Evolutionary conservation across 2,113 vertebrate genomes (phyloP).

Genomic region (Jacana jacana): DNA sequence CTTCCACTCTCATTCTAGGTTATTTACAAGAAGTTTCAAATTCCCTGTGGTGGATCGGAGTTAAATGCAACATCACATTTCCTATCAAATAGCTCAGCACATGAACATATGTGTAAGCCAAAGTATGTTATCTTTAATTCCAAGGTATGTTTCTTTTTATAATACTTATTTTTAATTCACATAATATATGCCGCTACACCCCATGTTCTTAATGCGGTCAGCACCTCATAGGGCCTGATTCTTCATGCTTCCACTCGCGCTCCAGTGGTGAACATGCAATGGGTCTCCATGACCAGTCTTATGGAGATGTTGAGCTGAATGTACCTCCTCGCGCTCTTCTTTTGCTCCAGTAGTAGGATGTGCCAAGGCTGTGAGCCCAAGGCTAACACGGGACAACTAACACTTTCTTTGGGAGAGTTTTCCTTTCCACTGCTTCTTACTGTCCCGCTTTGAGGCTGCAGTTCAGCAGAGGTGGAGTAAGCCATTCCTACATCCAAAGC

Average conservation of each 20-base stretch:
- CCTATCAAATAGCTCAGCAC: conserved; percentile 59
- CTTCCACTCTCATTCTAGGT: conserved; percentile 67
- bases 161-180: conserved; percentile 44
- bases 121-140: conserved; percentile 81
- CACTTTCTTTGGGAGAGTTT: neutral
- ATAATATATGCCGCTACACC: neutral
- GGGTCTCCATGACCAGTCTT: neutral
- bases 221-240: neutral
- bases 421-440: neutral
- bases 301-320: neutral
- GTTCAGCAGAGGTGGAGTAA: neutral
- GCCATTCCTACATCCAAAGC: neutral
- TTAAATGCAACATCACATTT: conserved; percentile 62
- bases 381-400: neutral
- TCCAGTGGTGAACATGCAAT: neutral
- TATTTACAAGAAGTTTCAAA: conserved; percentile 82
- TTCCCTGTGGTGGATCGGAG: conserved; percentile 33
- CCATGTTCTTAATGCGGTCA: neutral
- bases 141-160: conserved; percentile 74
- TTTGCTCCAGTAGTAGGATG: neutral
- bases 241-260: neutral
- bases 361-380: neutral
- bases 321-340: neutral
- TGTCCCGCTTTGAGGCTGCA: neutral
- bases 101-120: conserved; percentile 68